phyloP scores from a whole-genome alignment of 2,888 invertebrate species.

The Watsonalla cultraria region DNA sequence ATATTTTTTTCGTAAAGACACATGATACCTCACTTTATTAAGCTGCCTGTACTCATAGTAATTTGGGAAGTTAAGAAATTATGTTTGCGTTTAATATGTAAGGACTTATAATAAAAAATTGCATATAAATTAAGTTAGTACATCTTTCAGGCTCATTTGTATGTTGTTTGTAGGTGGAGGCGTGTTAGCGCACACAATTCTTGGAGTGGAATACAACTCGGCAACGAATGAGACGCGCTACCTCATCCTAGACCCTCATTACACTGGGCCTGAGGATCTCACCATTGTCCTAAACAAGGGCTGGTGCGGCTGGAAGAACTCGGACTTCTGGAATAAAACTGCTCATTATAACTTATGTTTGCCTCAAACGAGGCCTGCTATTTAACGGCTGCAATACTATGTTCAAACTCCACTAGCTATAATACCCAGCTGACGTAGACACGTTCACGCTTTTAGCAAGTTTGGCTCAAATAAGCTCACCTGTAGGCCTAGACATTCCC shows the following conservation, averaged over 20 bases:
- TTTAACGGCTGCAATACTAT: constrained; percentile 30
- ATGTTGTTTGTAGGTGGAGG: constrained; percentile 88
- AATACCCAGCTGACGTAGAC: constrained; percentile 8
- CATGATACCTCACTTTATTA: too few relatives aligned
- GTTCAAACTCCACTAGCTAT: constrained; percentile 8
- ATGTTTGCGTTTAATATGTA: too few relatives aligned
- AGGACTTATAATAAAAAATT: too few relatives aligned
- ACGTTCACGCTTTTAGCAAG: not conserved
- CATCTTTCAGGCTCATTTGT: too few relatives aligned
- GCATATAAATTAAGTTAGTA: too few relatives aligned
- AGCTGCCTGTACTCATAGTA: not conserved
- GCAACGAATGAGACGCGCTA: constrained; percentile 89
- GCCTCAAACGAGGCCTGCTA: constrained; percentile 80
- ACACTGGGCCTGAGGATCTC: constrained; percentile 92
- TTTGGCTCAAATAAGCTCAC: too few relatives aligned
- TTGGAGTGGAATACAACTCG: constrained; percentile 94
- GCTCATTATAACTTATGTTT: constrained; percentile 98
- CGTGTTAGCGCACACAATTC: constrained; percentile 97
- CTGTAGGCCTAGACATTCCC: too few relatives aligned
- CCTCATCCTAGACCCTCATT: constrained; percentile 99
- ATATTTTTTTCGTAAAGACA: too few relatives aligned
- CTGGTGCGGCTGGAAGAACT: constrained; percentile 98
- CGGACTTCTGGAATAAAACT: constrained; percentile 96
- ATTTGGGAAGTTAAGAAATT: not conserved
- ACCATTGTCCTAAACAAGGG: constrained; percentile 87